Conservation (phyloP, 2,888 invertebrate species). For the Tipula unca region DNA sequence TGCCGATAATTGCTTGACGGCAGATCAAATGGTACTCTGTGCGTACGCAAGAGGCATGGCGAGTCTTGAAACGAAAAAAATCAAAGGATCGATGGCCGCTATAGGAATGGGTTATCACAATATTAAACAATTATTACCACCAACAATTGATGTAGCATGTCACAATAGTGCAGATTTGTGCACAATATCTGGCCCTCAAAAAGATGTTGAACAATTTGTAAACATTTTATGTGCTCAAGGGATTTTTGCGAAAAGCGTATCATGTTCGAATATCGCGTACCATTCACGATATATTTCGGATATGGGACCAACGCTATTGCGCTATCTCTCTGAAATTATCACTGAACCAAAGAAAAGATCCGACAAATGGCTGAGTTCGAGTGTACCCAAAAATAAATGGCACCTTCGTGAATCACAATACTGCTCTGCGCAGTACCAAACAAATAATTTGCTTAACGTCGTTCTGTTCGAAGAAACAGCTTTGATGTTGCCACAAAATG, state of each 20-base stretch:
- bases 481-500: slow-evolving; percentile 51
- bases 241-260: slow-evolving; percentile 73
- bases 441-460: slow-evolving; percentile 65
- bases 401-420: slow-evolving; percentile 51
- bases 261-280: slow-evolving; percentile 81
- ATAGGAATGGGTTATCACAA: slow-evolving; percentile 58
- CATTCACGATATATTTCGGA: slow-evolving; percentile 75
- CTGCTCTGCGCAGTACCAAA: slow-evolving; percentile 78
- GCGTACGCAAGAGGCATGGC: slow-evolving; percentile 77
- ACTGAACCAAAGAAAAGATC: slow-evolving; percentile 58
- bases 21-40: slow-evolving; percentile 75
- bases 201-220: slow-evolving; percentile 57
- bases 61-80: slow-evolving; percentile 60
- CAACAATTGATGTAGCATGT: slow-evolving; percentile 75
- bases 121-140: slow-evolving; percentile 53
- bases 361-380: slow-evolving; percentile 76
- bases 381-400: slow-evolving; percentile 66
- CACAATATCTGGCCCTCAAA: slow-evolving; percentile 82
- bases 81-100: slow-evolving; percentile 81
- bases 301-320: slow-evolving; percentile 56
- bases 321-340: slow-evolving; percentile 56
- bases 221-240: slow-evolving; percentile 57
- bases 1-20: slow-evolving; percentile 84
- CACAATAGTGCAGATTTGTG: slow-evolving; percentile 79
- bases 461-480: slow-evolving; percentile 54